phyloP scores from a whole-genome alignment of 2,113 vertebrate species.

The Paradoxurus hermaphroditus region DNA sequence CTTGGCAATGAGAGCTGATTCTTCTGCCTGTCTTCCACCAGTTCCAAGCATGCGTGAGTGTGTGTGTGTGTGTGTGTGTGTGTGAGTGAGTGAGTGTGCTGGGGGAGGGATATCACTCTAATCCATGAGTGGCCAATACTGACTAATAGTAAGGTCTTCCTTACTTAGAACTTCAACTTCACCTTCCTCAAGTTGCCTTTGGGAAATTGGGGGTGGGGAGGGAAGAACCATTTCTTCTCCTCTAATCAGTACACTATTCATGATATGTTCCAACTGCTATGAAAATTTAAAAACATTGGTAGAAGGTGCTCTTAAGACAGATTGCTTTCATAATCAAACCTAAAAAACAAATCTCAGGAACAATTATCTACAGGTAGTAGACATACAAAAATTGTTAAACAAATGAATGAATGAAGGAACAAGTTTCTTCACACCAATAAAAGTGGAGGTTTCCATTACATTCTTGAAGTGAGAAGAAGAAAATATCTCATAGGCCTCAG shows the following conservation, averaged over 20 bases:
- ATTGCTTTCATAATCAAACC: not conserved
- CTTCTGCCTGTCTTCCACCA: not conserved
- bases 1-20: not conserved
- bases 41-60: not conserved
- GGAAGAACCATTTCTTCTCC: not conserved
- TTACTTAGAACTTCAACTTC: conserved; percentile 9
- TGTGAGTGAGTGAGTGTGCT: not conserved
- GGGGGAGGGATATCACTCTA: not conserved
- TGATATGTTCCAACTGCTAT: not conserved
- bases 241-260: conserved; percentile 2
- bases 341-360: conserved; percentile 1
- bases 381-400: not conserved
- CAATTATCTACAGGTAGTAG: not conserved
- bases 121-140: not conserved
- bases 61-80: not conserved
- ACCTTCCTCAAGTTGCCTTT: not conserved
- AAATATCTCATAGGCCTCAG: not conserved
- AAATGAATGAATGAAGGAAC: not conserved
- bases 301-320: conserved; percentile 16
- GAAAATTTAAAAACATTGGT: conserved; percentile 12
- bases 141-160: not conserved
- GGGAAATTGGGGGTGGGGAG: not conserved
- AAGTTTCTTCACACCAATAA: not conserved
- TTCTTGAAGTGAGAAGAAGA: not conserved
- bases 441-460: not conserved